These are phyloP conservation scores for Alcis repandata DNA, from an alignment of 2,888 invertebrate species.

Conservation along the genomic window DNA sequence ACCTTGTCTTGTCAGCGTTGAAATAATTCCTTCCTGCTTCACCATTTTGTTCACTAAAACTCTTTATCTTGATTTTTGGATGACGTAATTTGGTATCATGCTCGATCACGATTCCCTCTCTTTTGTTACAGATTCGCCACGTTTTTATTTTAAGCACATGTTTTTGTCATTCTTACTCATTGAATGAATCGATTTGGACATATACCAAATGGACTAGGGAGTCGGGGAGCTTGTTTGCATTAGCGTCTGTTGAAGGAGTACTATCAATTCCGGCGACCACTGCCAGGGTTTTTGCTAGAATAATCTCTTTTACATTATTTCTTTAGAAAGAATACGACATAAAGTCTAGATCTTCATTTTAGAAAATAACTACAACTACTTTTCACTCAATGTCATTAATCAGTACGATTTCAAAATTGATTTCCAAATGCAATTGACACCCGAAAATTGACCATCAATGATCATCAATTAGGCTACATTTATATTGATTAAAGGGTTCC, in stretches of 20 bases:
- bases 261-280: background rate
- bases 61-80: conserved; percentile 36
- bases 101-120: conserved; percentile 31
- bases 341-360: background rate
- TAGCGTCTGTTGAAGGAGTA: conserved; percentile 6
- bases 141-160: conserved; percentile 29
- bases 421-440: conserved; percentile 26
- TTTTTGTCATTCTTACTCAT: conserved; percentile 25
- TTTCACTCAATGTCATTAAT: background rate
- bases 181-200: conserved; percentile 33
- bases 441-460: conserved; percentile 44
- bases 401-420: background rate
- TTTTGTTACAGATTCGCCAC: conserved; percentile 30
- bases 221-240: conserved; percentile 17
- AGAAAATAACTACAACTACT: background rate
- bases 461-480: conserved; percentile 44
- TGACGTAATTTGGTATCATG: conserved; percentile 37
- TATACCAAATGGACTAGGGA: conserved; percentile 28
- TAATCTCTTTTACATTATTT: background rate
- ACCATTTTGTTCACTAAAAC: conserved; percentile 34
- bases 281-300: conserved; percentile 4
- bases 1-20: conserved; percentile 32
- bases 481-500: conserved; percentile 41
- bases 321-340: background rate
- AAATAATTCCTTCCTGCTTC: conserved; percentile 43